A percentile compares a stretch with the other conserved stretches of the same genome.
Conservation (phyloP, 2,797 vertebrate species). For the Labeo calbasu region DNA sequence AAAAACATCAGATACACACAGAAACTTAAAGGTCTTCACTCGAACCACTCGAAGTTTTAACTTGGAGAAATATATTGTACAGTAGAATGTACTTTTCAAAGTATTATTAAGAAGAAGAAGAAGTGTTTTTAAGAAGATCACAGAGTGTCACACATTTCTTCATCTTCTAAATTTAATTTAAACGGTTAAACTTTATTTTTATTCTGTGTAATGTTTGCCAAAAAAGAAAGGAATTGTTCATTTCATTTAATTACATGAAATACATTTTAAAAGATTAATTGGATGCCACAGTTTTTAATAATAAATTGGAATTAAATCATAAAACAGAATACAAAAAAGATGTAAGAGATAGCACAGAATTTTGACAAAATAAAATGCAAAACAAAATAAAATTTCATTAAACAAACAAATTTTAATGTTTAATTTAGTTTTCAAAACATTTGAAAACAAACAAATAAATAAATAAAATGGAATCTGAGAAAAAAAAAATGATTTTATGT, state of each 20-base stretch:
- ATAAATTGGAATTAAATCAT: background rate
- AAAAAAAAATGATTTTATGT: background rate
- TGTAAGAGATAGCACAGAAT: background rate
- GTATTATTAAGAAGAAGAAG: too few relatives aligned
- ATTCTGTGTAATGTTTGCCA: background rate
- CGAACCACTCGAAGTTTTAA: too few relatives aligned
- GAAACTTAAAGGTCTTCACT: too few relatives aligned
- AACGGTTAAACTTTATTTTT: too few relatives aligned
- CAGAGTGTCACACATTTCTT: background rate
- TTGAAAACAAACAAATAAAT: background rate
- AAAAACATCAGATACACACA: too few relatives aligned
- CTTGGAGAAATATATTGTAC: too few relatives aligned
- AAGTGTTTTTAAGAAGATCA: background rate
- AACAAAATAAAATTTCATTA: too few relatives aligned
- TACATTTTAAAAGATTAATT: background rate
- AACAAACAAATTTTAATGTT: background rate
- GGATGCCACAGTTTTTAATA: background rate
- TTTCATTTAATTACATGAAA: background rate
- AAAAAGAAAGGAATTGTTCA: background rate
- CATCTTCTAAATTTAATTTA: too few relatives aligned
- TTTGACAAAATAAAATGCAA: too few relatives aligned
- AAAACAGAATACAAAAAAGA: background rate
- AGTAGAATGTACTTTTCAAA: too few relatives aligned
- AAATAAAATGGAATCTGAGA: background rate
- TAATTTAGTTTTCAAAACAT: background rate